Base-by-base conservation (phyloP, 2,888 invertebrate genomes). In the Sclerodermus sp. region DNA sequence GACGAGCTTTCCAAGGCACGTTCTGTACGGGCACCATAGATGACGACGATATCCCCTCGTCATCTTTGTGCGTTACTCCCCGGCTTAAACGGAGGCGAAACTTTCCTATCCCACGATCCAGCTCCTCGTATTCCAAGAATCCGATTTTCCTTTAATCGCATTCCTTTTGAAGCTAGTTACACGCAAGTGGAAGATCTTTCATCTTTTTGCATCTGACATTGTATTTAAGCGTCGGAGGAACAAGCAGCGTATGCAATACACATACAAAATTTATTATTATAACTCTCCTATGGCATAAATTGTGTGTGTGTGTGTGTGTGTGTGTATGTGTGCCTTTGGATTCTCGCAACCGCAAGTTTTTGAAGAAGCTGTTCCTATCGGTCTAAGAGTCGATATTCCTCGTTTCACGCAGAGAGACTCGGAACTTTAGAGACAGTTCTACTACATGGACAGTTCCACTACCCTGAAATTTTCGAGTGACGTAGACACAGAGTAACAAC, bases 61-160 rank as follows among this genome's bases (percentile, higher is more conserved):
- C 71, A 69, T 73, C 71, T 73, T 75, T 70, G 66, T 69, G 63
- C 69, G 15, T 43, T 30, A 42, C 45, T 68, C 67, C 62, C 66
- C 64, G 69, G 61, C 66, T 70, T 64, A 61, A 60, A 56, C 63
- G 57, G 61, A 72, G 71, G 68, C 68, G 68, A 71, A 69, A 74
- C 67, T 69, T 66, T 66, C 60, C 56, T 36, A 60, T 61, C 60
- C 49, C 53, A 37, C 43, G 48, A 53, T 58, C 48, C 51, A 17
- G 4, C 23, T 23, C 8, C 23, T 3, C n/a, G n/a, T n/a, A n/a
- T n/a, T n/a, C 23, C 23, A 41, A 39, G 30, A 18, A 54, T 48
- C 30, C 39, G 30, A 49, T 38, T 30, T 31, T 23, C n/a, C n/a
- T 41, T 45, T 54, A 50, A 49, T 51, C 43, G 42, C 40, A 18